Evolutionary conservation across 2,797 vertebrate species (phyloP).

Genomic region (Novumbra hubbsi): DNA sequence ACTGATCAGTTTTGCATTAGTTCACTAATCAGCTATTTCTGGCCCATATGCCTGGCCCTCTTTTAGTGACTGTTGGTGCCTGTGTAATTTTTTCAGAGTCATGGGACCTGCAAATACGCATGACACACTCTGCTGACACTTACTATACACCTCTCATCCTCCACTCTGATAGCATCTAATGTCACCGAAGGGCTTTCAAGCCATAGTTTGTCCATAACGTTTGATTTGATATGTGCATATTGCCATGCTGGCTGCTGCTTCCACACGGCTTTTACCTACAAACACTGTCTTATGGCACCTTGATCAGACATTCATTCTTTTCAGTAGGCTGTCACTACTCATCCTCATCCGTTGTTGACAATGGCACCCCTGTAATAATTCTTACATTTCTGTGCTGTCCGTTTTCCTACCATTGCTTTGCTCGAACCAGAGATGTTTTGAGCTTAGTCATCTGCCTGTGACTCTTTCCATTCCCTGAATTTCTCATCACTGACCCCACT

Average conservation of each 20-base stretch:
- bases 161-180: not conserved
- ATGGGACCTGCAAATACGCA: not conserved
- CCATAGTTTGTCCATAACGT: constrained; percentile 4
- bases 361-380: no score
- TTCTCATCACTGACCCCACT: no score
- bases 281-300: constrained; percentile 1
- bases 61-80: not conserved
- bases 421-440: no score
- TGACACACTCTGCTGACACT: not conserved
- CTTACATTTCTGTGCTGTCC: no score
- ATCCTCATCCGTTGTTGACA: no score
- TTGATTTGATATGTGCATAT: not conserved
- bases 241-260: constrained; percentile 1
- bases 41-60: not conserved
- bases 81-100: not conserved
- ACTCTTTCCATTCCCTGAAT: no score
- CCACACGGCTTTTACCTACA: not conserved
- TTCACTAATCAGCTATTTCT: no score
- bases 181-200: constrained; percentile 1
- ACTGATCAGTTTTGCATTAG: no score
- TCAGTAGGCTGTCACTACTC: no score
- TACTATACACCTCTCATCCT: not conserved
- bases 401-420: no score
- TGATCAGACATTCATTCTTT: no score
- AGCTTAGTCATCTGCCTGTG: no score